These are phyloP conservation scores for Polypterus senegalus DNA, from an alignment of 2,113 vertebrate genomes.

Conservation along the genomic window DNA sequence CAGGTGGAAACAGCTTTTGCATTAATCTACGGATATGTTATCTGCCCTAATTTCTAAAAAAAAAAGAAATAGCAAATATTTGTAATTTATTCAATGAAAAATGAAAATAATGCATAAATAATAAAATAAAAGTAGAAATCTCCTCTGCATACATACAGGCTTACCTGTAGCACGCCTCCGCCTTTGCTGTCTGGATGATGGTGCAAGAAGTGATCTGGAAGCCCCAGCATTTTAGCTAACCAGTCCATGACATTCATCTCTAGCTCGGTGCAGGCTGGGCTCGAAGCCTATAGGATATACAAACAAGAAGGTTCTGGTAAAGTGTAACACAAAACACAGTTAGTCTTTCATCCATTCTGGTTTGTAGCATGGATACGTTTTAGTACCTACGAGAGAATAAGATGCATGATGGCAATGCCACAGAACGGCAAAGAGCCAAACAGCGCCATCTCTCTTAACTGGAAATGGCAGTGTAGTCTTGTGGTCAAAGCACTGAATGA, in stretches of 20 bases:
- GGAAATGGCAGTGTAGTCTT: no score
- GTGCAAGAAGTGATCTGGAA: constrained; percentile 78
- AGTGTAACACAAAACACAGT: not conserved
- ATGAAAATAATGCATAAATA: not conserved
- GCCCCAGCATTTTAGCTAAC: constrained; percentile 85
- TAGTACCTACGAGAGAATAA: no score
- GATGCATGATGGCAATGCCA: no score
- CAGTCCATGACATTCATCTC: constrained; percentile 95
- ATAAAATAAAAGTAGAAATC: not conserved
- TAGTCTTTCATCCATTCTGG: not conserved
- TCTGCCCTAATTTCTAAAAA: no score
- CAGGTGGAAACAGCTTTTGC: no score
- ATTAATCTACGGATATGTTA: no score
- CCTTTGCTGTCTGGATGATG: constrained; percentile 70
- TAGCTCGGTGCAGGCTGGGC: constrained; percentile 87
- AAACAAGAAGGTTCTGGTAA: not conserved
- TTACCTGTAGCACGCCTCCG: constrained; percentile 83
- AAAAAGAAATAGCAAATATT: not conserved
- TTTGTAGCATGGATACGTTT: no score
- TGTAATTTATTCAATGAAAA: not conserved
- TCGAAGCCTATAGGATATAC: constrained; percentile 62
- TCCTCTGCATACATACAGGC: not conserved
- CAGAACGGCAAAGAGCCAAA: no score
- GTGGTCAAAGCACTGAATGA: no score
- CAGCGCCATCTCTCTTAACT: no score